Base-by-base conservation (phyloP, 2,888 invertebrate genomes). In the Linyphia triangularis region DNA sequence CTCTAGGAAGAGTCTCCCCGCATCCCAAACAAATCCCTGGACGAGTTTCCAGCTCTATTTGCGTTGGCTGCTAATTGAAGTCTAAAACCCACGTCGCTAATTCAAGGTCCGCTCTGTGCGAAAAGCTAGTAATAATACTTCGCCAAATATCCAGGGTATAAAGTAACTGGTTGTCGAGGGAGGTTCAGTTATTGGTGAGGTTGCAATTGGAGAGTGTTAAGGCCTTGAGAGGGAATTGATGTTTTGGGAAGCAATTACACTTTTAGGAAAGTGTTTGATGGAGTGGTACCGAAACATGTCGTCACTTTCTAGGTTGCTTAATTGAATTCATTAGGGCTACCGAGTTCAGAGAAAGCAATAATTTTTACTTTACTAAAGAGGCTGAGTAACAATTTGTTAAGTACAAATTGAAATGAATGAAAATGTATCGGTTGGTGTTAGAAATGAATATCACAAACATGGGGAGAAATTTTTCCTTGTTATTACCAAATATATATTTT, bases 201-300 rank as follows among this genome's bases (percentile, higher is more conserved):
- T 19, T 10, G 1, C 51, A n/a, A 16, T 7, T 19, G 16, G 6
- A 0, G 5, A 5, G 19, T 19, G 40, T 22, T n/a, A 37, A 26
- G 73, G 13, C 2, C 5, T 4, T 30, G 22, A 1, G 24, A 33
- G n/a, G 33, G 75, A 59, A 51, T 51, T 16, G 24, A 77, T 77
- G 61, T 65, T 77, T 63, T 40, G 77, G 40, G 77, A 40, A 63
- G 77, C 63, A 77, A 77, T 77, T 77, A 63, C 63, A 63, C 63
- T 77, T 77, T 77, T 63, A 24, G 33, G 63, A n/a, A 72, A 72
- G 72, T 72, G 72, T 72, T 72, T 72, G 72, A 77, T 63, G 63
- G 59, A 72, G 51, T 33, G 67, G 33, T n/a, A 22, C n/a, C 9
- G 70, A 26, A 16, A 26, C 19, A 30, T n/a, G 73, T 59, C 57